These are phyloP conservation scores for Drosophila rellima DNA, from an alignment of 2,888 invertebrate genomes.

Conservation along the genomic window DNA sequence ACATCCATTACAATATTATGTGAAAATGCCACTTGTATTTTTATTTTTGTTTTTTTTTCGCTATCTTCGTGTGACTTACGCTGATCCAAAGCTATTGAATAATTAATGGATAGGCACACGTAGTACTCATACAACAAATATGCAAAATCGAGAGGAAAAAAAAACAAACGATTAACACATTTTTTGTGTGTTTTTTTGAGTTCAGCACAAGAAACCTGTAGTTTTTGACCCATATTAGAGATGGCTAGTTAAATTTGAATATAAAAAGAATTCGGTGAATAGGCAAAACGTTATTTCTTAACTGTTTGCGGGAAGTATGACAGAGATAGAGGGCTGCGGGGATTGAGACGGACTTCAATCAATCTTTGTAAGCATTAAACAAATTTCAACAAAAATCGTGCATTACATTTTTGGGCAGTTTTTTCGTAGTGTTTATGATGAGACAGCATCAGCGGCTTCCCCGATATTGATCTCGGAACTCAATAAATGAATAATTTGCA, in stretches of 20 bases:
- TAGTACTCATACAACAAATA: slow-evolving; percentile 37
- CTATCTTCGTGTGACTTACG: slow-evolving; percentile 24
- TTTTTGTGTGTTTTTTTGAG: slow-evolving; percentile 30
- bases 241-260: slow-evolving; percentile 65
- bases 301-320: slow-evolving; percentile 50
- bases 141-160: slow-evolving; percentile 24
- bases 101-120: slow-evolving; percentile 56
- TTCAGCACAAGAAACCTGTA: slow-evolving; percentile 67
- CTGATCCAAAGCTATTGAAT: slow-evolving; percentile 58
- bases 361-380: slow-evolving; percentile 24
- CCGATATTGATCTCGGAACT: slow-evolving; percentile 61
- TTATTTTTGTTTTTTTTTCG: slow-evolving; percentile 9
- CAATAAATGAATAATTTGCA: slow-evolving; percentile 55
- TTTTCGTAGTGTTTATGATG: slow-evolving; percentile 36
- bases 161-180: slow-evolving; percentile 72
- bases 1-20: slow-evolving; percentile 22
- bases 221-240: slow-evolving; percentile 76
- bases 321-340: not conserved
- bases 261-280: slow-evolving; percentile 64
- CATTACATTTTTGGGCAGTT: slow-evolving; percentile 54
- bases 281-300: slow-evolving; percentile 62
- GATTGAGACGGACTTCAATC: slow-evolving; percentile 39
- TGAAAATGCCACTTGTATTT: slow-evolving; percentile 47
- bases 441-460: slow-evolving; percentile 57
- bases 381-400: slow-evolving; percentile 75